Conservation (phyloP, 37 sponge, comb jelly and placozoan species). For the Aphrocallistes beatrix region DNA sequence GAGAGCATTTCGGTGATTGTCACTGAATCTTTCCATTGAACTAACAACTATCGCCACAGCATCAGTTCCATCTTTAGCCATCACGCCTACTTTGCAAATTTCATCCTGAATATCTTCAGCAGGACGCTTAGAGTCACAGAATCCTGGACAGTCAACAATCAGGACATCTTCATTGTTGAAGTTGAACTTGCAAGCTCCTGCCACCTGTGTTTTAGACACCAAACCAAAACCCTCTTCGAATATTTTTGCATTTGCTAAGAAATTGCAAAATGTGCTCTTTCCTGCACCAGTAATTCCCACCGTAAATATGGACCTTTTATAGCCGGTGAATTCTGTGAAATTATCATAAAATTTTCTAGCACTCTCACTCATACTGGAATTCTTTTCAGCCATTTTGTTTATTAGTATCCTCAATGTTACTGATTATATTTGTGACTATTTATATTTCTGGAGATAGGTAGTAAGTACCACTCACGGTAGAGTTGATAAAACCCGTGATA, state of each 20-base stretch:
- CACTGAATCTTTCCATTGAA: slow-evolving; percentile 2
- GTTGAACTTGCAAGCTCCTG: slow-evolving; percentile 4
- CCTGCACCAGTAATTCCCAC: slow-evolving; percentile 12
- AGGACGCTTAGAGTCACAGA: slow-evolving; percentile 16
- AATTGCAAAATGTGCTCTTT: slow-evolving; percentile 4
- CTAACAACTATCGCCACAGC: not conserved
- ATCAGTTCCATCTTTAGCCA: slow-evolving; percentile 15
- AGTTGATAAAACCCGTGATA: too few relatives aligned
- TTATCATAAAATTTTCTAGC: not conserved
- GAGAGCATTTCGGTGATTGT: not conserved
- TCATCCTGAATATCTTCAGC: slow-evolving; percentile 13
- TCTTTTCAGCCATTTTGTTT: too few relatives aligned
- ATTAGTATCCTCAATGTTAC: too few relatives aligned
- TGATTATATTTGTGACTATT: too few relatives aligned
- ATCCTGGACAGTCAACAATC: slow-evolving; percentile 5
- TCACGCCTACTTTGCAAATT: slow-evolving; percentile 8
- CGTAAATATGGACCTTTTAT: slow-evolving; percentile 1
- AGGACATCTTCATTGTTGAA: slow-evolving; percentile 5
- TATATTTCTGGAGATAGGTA: too few relatives aligned
- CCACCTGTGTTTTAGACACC: not conserved
- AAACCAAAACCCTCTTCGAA: not conserved
- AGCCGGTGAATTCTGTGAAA: not conserved
- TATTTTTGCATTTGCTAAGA: not conserved
- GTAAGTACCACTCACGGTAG: too few relatives aligned
- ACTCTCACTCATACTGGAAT: too few relatives aligned